These are phyloP conservation scores for Catocala nupta DNA, from an alignment of 2,888 invertebrate genomes.

Conservation along the genomic window DNA sequence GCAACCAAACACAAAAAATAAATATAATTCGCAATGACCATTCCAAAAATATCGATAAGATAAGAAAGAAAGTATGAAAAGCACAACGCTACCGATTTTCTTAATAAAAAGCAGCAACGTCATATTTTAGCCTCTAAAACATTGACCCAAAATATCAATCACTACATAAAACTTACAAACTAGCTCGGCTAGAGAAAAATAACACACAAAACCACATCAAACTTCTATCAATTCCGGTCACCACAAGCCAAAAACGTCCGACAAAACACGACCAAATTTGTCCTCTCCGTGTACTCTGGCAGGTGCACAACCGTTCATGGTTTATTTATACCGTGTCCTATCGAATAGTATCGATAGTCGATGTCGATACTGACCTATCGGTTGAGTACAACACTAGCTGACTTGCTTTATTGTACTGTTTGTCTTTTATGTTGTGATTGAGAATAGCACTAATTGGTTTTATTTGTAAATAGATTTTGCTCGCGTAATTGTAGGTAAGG, in stretches of 20 bases:
- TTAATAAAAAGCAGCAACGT: no score
- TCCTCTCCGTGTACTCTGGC: conserved; percentile 42
- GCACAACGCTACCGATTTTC: no score
- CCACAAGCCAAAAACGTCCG: background rate
- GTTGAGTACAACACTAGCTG: conserved; percentile 13
- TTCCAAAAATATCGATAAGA: no score
- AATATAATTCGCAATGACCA: no score
- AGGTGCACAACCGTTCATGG: conserved; percentile 53
- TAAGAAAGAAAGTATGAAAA: no score
- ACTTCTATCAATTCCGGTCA: background rate
- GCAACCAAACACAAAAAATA: no score
- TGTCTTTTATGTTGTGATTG: conserved; percentile 1
- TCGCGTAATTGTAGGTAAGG: no score
- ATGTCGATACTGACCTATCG: conserved; percentile 41
- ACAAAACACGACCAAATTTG: conserved; percentile 39
- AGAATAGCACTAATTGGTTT: background rate
- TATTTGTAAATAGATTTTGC: no score
- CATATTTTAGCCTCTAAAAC: no score
- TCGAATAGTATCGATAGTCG: conserved; percentile 34
- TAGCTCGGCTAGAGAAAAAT: background rate
- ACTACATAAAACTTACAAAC: background rate
- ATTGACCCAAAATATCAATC: background rate
- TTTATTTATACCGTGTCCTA: conserved; percentile 53
- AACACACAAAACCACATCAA: background rate
- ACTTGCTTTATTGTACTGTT: conserved; percentile 3